Percentiles rank a stretch among this genome's conserved stretches.
phyloP scores from a whole-genome alignment of 2,797 vertebrate species.

The Rhyacichthys aspro region DNA sequence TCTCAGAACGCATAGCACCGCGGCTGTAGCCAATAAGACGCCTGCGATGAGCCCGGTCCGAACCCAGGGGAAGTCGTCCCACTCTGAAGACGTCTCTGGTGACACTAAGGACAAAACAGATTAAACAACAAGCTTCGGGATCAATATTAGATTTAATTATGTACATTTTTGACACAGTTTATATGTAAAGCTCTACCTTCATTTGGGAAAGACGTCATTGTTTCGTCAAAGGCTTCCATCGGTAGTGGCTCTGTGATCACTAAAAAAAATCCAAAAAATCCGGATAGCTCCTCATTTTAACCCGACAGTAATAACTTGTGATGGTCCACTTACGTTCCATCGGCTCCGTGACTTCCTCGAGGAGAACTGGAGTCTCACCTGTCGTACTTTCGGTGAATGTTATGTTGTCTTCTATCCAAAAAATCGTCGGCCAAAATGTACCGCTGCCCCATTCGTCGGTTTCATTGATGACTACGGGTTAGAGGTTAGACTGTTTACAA shows the following conservation, averaged over 20 bases:
- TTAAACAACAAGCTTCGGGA: too few species aligned
- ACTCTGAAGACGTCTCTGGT: not conserved
- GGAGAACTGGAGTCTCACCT: not conserved
- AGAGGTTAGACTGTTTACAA: not conserved
- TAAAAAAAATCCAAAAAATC: not conserved
- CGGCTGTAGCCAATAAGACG: conserved; percentile 27
- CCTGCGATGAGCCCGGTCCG: conserved; percentile 29
- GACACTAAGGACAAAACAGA: not conserved
- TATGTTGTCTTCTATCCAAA: not conserved
- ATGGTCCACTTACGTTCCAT: conserved; percentile 1
- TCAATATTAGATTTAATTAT: not conserved
- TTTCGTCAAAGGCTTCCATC: conserved; percentile 12
- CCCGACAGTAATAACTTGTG: too few species aligned
- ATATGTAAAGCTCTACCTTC: conserved; percentile 5
- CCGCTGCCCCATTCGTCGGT: not conserved
- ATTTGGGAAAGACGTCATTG: conserved; percentile 3
- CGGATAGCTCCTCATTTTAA: too few species aligned
- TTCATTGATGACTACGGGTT: not conserved
- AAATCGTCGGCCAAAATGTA: not conserved
- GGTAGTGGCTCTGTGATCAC: not conserved
- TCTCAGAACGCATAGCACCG: conserved; percentile 33
- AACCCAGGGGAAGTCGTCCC: conserved; percentile 28
- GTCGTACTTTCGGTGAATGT: not conserved
- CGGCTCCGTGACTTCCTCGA: conserved; percentile 4
- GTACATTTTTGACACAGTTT: not conserved